Base-by-base conservation (phyloP, 2,113 vertebrate genomes). In the Pimephales promelas region DNA sequence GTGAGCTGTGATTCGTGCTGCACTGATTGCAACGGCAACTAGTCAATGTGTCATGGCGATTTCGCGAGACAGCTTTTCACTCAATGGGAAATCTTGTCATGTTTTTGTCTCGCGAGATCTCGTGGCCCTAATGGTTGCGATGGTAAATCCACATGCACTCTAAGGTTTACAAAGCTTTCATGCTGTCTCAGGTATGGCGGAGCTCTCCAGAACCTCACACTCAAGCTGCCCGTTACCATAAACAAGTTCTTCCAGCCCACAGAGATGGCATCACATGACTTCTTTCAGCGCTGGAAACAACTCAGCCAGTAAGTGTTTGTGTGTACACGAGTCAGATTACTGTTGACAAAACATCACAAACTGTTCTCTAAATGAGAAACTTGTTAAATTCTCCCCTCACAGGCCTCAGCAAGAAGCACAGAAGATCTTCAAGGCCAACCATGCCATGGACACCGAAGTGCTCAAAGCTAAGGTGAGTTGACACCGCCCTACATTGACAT, bases 171-270 rank as follows among this genome's bases (percentile, higher is more conserved):
- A 7, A 24, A 34, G 13, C 18, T 2, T 0, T 28, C 79, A 45
- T 72, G n/a, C 1, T 71, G 2, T 83, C 34, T 47, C 87, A 97
- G 97, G 87, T 98, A 97, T 16, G 96, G 96, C 28, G 97, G 96
- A 3, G 92, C 95, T 28, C 89, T 97, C 79, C 97, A 98, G 91
- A 95, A 96, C 87, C 89, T 98, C 86, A 95, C 95, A 5, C 93
- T 97, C 56, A 97, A 97, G 87, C 93, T 97, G 86, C 97, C 97
- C 0, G 95, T 97, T 85, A 97, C 96, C 86, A 94, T 97, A 90
- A 98, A 98, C 93, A 98, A 98, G 92, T 98, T 98, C 92, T 98
- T 97, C 91, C 96, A 97, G 92, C 95, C 96, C 0, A 97, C 97
- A 1, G 97, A 97, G 90, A 98, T 97, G 97, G 81, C 93, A 0